Conservation (phyloP, 2,888 invertebrate genomes). For the Crematogaster levior region DNA sequence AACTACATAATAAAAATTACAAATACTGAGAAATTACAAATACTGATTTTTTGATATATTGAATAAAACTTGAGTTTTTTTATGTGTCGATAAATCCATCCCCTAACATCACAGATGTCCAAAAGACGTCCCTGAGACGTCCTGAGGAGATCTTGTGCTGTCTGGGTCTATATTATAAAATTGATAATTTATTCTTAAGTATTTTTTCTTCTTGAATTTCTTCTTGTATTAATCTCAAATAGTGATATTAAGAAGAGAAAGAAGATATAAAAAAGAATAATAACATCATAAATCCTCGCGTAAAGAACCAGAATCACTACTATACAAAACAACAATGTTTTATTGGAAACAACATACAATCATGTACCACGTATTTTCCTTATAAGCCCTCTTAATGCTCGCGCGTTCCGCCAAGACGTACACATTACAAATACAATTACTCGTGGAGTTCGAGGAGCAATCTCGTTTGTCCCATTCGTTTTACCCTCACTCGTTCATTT, state of each 20-base stretch:
- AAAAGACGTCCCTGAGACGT: too few relatives aligned
- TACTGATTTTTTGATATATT: neutral
- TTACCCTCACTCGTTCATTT: neutral
- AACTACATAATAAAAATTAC: neutral
- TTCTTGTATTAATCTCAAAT: neutral
- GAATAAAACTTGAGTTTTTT: neutral
- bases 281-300: too few relatives aligned
- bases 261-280: neutral
- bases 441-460: slow-evolving; percentile 41
- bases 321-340: slow-evolving; percentile 82
- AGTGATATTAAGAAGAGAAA: neutral
- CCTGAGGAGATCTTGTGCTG: too few relatives aligned
- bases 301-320: slow-evolving; percentile 25
- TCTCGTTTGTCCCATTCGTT: slow-evolving; percentile 19
- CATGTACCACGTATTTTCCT: slow-evolving; percentile 75
- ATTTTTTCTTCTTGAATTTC: too few relatives aligned
- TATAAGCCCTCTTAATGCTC: slow-evolving; percentile 67
- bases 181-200: neutral
- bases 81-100: neutral
- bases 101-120: too few relatives aligned
- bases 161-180: neutral
- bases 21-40: neutral
- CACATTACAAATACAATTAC: slow-evolving; percentile 45
- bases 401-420: slow-evolving; percentile 61
- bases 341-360: slow-evolving; percentile 82